Evolutionary conservation across 2,113 vertebrate species (phyloP), one percentile per base, ranked within the genome.

Genomic region (Hippocampus zosterae): DNA sequence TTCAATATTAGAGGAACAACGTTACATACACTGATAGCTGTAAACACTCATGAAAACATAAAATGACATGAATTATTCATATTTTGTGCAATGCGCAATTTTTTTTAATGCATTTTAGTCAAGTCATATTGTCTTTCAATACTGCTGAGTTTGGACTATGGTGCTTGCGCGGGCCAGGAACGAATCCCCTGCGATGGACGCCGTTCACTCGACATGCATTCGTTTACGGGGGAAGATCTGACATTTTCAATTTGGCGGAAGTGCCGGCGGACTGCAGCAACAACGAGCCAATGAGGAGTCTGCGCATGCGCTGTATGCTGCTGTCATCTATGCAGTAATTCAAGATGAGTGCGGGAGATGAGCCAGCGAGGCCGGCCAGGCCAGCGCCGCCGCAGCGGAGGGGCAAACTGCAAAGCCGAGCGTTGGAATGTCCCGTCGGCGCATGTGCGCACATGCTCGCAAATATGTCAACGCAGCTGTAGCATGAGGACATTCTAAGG

Each of bases 401-500:
- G 65, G 59, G 8, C n/a, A 2, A 61, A 74, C 53, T 75, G 65
- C 64, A 72, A 73, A 71, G 78, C 53, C 69, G 74, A 77, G 70
- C 78, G 85, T 78, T 79, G 82, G 85, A 87, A 87, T 80, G 71
- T 83, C 75, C 71, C 81, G 74, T 69, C 68, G 72, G 68, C 21
- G 70, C 71, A 50, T 65, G 65, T 56, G 46, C 25, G 33, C 75
- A 73, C 69, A 79, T 79, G 77, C 80, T 75, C 74, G 67, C 71
- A 71, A 76, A 78, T 83, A 79, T 80, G 82, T 69, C 70, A 71
- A 85, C 87, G 67, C 86, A 84, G 87, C 87, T 87, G 85, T 85
- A 78, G 80, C 48, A 57, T 25, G 42, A 18, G 56, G 85, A 80
- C 79, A 65, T 77, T 73, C 64, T 71, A 72, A 75, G 69, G 69